Conservation (phyloP, 2,888 invertebrate species). For the Epinotia ramella region DNA sequence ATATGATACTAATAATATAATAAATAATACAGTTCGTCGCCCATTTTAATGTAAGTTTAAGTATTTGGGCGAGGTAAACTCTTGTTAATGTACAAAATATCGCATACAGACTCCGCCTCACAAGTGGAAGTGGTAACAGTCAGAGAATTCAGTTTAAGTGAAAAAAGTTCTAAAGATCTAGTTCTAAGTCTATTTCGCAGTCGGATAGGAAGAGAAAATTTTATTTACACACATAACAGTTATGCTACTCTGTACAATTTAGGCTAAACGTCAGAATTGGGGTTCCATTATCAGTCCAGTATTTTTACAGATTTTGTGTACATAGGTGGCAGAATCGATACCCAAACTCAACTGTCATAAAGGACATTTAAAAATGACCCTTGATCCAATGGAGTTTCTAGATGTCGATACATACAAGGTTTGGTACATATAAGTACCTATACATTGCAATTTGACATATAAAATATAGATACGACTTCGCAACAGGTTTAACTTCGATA, state of each 20-base stretch:
- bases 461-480: background rate
- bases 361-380: background rate
- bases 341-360: background rate
- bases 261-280: slow-evolving; percentile 46
- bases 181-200: slow-evolving; percentile 12
- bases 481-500: background rate
- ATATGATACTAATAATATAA: too few relatives aligned
- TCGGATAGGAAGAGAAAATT: slow-evolving; percentile 49
- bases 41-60: too few relatives aligned
- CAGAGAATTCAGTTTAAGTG: background rate
- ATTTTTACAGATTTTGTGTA: slow-evolving; percentile 30
- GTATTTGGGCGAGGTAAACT: too few relatives aligned
- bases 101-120: too few relatives aligned
- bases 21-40: too few relatives aligned
- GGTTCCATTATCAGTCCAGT: slow-evolving; percentile 47
- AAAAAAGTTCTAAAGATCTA: background rate
- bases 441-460: background rate
- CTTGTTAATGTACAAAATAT: too few relatives aligned
- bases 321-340: slow-evolving; percentile 2
- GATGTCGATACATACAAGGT: background rate
- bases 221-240: slow-evolving; percentile 54
- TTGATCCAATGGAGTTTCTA: background rate
- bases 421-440: background rate
- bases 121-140: too few relatives aligned
- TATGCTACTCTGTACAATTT: slow-evolving; percentile 52